Percentiles rank a stretch among this genome's conserved stretches.
phyloP scores from a whole-genome alignment of 2,113 vertebrate genomes.

The Athene noctua region DNA sequence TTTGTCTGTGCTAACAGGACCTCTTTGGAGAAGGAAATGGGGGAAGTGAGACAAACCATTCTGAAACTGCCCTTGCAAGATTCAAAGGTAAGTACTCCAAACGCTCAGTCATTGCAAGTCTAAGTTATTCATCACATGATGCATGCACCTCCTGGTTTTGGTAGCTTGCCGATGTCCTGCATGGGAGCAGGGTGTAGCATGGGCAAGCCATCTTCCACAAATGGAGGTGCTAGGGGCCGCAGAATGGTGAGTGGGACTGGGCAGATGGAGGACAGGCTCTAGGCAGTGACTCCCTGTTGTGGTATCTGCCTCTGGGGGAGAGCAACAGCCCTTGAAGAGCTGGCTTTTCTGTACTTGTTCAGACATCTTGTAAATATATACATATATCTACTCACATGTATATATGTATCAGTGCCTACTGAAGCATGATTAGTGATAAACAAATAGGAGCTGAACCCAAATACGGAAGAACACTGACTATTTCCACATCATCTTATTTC shows the following conservation, averaged over 20 bases:
- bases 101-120: not conserved
- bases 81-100: not conserved
- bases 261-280: not conserved
- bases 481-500: not conserved
- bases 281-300: not conserved
- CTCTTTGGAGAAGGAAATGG: conserved; percentile 71
- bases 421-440: not conserved
- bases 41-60: not conserved
- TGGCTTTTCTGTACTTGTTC: not conserved
- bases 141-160: not conserved
- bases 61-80: not conserved
- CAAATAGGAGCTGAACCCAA: not conserved
- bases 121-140: not conserved
- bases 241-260: not conserved
- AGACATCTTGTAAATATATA: not conserved
- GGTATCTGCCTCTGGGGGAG: not conserved
- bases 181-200: not conserved
- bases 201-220: not conserved
- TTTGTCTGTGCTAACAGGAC: conserved; percentile 68
- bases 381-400: not conserved
- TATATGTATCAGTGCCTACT: not conserved
- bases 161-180: not conserved
- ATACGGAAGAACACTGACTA: not conserved
- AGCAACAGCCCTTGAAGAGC: not conserved
- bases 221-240: not conserved